Percentiles rank a stretch among this genome's conserved stretches.
phyloP scores from a whole-genome alignment of 92 coral and sea anemone species.

The Paragorgia papillata region DNA sequence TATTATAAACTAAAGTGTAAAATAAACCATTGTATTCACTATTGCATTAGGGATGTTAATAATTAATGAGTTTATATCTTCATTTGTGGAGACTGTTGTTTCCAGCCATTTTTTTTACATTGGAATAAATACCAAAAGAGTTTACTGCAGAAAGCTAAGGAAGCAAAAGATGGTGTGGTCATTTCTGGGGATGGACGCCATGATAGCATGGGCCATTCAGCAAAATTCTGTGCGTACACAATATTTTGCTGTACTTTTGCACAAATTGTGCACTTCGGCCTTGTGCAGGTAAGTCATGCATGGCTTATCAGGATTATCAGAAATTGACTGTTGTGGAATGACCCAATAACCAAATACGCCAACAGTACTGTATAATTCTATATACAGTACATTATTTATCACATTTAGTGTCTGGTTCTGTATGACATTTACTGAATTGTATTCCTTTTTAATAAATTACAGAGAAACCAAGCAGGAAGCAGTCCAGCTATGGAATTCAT shows the following conservation, averaged over 20 bases:
- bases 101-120: constrained; percentile 24
- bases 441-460: neutral
- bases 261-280: constrained; percentile 13
- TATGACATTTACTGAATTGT: neutral
- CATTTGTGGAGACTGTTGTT: constrained; percentile 1
- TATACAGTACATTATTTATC: too few relatives aligned
- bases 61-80: constrained; percentile 11
- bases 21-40: too few relatives aligned
- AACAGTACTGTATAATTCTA: too few relatives aligned
- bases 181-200: constrained; percentile 43
- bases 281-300: constrained; percentile 20
- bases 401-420: neutral
- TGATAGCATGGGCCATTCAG: constrained; percentile 43
- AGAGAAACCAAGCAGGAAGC: constrained; percentile 42
- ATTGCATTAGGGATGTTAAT: neutral
- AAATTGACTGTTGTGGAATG: neutral
- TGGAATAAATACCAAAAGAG: constrained; percentile 31
- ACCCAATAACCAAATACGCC: neutral
- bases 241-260: constrained; percentile 16
- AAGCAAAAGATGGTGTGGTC: neutral
- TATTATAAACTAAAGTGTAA: too few relatives aligned
- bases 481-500: constrained; percentile 47
- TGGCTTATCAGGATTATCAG: neutral
- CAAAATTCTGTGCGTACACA: constrained; percentile 24
- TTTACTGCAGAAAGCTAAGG: constrained; percentile 14